Evolutionary conservation across 2,113 vertebrate species (phyloP), one percentile per base, ranked within the genome.

Genomic region (Phylloscopus whistleri): DNA sequence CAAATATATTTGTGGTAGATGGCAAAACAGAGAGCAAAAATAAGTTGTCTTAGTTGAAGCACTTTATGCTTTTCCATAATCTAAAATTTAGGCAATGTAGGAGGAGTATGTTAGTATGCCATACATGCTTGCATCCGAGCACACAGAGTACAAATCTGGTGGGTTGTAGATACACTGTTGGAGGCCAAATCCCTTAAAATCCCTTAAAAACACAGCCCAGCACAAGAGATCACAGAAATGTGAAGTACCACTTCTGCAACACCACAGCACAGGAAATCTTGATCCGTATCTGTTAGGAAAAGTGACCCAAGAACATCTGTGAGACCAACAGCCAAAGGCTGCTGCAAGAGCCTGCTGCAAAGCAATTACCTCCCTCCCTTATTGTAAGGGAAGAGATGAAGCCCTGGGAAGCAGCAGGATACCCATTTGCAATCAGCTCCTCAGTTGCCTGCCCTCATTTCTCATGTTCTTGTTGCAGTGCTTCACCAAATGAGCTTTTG

Each of bases 1-100:
- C 70, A 93, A 94, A 91, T 68, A 86, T 55, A 81, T 83, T 95
- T 92, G 51, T 77, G 77, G 66, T 66, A 81, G 78, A 87, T 55
- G 49, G 79, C 56, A 95, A 95, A 87, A 80, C 15, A 78, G 49
- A 83, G 73, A 87, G 18, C 27, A 82, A 89, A 94, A 96, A 53
- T 79, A 93, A 92, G 74, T 87, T 92, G 60, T 79, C 66, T 81
- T 37, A 59, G 68, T 35, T 84, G 88, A 84, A 90, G 60, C 48
- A 67, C 21, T 90, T 92, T 15, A 62, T 73, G 22, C 10, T 86
- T 90, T 83, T 77, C 70, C 70, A 76, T 88, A 82, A 73, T 84
- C 55, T 87, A 75, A 67, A 78, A 80, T 84, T 52, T 19, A 85
- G 87, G 19, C 28, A 68, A 16, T 7, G 64, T 48, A 67, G 84